Evolutionary conservation across 2,888 invertebrate species (phyloP).

Genomic region (Eledona agricola): DNA sequence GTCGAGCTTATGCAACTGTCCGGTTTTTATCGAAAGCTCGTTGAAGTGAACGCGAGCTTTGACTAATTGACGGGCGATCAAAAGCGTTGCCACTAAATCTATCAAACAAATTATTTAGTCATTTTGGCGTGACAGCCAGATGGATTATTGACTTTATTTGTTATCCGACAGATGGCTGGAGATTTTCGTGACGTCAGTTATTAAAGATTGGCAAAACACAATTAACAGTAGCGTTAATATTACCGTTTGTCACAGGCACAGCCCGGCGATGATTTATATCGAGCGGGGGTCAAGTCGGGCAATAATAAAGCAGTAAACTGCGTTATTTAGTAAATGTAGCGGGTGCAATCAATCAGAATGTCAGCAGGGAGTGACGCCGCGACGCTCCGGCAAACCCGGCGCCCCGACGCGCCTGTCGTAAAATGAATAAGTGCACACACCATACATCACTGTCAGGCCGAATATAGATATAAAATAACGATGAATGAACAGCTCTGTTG

Average conservation of each 20-base stretch:
- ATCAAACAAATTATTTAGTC: constrained; percentile 30
- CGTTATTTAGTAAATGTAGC: constrained; percentile 61
- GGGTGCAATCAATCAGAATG: constrained; percentile 61
- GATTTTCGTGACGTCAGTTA: constrained; percentile 22
- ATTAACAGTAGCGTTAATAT: too few relatives aligned
- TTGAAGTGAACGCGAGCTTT: too few relatives aligned
- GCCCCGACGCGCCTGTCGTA: constrained; percentile 57
- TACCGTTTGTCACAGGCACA: too few relatives aligned
- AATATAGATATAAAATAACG: constrained; percentile 65
- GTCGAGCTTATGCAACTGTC: too few relatives aligned
- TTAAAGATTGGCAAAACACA: constrained; percentile 10
- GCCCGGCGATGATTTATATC: too few relatives aligned
- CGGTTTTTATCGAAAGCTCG: too few relatives aligned
- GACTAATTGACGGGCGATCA: not conserved
- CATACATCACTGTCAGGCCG: constrained; percentile 63
- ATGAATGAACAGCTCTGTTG: constrained; percentile 63
- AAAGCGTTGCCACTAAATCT: constrained; percentile 12
- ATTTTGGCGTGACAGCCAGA: constrained; percentile 23
- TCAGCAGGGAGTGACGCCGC: constrained; percentile 60
- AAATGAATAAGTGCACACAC: constrained; percentile 63
- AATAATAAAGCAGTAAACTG: constrained; percentile 61
- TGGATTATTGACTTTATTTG: constrained; percentile 29
- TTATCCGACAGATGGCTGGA: constrained; percentile 21
- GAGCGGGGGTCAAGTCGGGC: constrained; percentile 39
- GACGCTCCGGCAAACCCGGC: constrained; percentile 50